These are phyloP conservation scores for Xiphydria camelus DNA, from an alignment of 2,888 invertebrate genomes.

Conservation along the genomic window DNA sequence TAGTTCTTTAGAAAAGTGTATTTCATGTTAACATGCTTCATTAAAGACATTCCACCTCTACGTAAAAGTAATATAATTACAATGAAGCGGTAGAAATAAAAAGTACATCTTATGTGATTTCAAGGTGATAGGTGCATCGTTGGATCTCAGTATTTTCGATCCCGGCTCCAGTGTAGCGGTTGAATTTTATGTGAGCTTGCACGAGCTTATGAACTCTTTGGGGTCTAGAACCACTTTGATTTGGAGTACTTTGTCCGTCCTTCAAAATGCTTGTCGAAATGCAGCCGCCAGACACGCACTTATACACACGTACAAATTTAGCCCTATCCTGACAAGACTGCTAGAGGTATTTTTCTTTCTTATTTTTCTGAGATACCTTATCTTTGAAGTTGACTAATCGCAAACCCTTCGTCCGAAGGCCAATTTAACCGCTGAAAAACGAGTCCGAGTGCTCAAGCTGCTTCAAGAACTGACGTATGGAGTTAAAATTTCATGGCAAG, in stretches of 20 bases:
- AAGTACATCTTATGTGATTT: too few relatives aligned
- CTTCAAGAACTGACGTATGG: conserved; percentile 80
- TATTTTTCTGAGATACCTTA: too few relatives aligned
- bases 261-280: conserved; percentile 67
- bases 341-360: too few relatives aligned
- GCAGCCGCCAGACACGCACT: conserved; percentile 66
- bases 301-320: conserved; percentile 72
- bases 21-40: too few relatives aligned
- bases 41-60: too few relatives aligned
- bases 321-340: conserved; percentile 67
- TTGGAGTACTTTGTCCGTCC: conserved; percentile 70
- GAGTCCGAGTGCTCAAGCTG: conserved; percentile 65
- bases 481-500: conserved; percentile 79
- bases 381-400: too few relatives aligned
- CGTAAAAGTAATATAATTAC: background rate
- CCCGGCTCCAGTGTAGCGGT: conserved; percentile 67
- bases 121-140: conserved; percentile 68
- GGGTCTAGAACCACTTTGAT: conserved; percentile 63
- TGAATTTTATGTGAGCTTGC: conserved; percentile 70
- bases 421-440: conserved; percentile 66
- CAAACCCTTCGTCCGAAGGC: too few relatives aligned
- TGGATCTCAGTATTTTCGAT: conserved; percentile 69
- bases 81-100: too few relatives aligned
- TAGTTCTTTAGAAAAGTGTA: too few relatives aligned
- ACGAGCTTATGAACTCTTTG: conserved; percentile 66